Evolutionary conservation across 2,113 vertebrate species (phyloP), one percentile per base, ranked within the genome.

Genomic region (Indri indri): DNA sequence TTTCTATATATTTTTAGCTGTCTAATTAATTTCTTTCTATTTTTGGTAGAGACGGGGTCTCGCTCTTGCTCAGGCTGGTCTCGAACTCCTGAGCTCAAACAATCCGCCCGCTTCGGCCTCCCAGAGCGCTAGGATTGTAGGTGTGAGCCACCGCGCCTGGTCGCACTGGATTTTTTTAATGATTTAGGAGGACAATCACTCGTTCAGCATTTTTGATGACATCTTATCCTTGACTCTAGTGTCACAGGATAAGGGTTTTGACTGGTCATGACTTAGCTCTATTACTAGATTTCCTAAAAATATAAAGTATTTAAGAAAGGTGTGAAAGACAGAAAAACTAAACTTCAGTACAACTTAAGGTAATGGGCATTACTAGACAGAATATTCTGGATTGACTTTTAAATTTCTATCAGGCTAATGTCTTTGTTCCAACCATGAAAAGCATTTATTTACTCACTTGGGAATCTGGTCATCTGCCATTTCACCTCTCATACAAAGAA

Each of bases 381-480:
- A 87, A 76, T 79, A 84, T 79, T 95, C 76, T 92, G 68, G 88
- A 74, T 0, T 81, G 47, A 92, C 73, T 81, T 88, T 90, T 57
- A 82, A 76, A 57, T 88, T 92, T 93, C 42, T 40, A 90, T 57
- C 66, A 96, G 82, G 37, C 6, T 50, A 88, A 68, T 14, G 6
- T 47, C 12, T 25, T n/a, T 90, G 20, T 57, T 94, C 18, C n/a
- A 80, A 79, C 61, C 42, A 86, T 6, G 16, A 90, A 88, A 91
- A 61, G 27, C 5, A 74, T 88, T 92, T 77, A 92, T 96, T 94
- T 90, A 96, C 90, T 97, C 90, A 97, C 65, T 92, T 47, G 59
- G 66, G 70, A 90, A 95, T 96, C 77, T 97, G 88, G 57, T 97
- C 79, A 95, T 92, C 86, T 95, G 91, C 37, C 81, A 96, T 93